Evolutionary conservation across 2,113 vertebrate species (phyloP), one percentile per base, ranked within the genome.

Genomic region (Furnarius figulus): DNA sequence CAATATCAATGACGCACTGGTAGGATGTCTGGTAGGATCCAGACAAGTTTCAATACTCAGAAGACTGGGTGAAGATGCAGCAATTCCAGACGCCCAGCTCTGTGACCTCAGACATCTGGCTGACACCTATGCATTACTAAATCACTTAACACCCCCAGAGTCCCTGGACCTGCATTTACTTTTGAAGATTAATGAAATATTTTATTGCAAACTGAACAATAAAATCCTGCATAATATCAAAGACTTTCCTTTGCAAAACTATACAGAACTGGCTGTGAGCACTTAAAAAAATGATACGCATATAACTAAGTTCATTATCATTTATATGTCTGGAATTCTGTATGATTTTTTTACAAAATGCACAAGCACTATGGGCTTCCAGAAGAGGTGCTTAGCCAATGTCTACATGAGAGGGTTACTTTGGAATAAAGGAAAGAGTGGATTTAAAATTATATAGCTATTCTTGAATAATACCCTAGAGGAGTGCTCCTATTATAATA

Each of bases 401-500:
- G 2, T 66, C 77, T 95, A 52, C 65, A 39, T 33, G 20, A 93
- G 91, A 76, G 24, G 58, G 89, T 96, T 92, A 94, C 66, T 91
- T 79, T 71, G 73, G 93, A 94, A 76, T 73, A 87, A 95, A 91
- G 70, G 65, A n/a, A 95, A 72, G 47, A 1, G 12, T 67, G 18
- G 81, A 87, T 82, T 93, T 85, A 65, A 95, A 91, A 79, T 90
- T 58, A 74, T 94, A 94, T 56, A 91, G 91, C 94, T 96, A 94
- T 97, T 95, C 89, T 95, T 91, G 93, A 96, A 50, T 91, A 85
- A 96, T 95, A 87, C 95, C 85, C 94, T 77, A 79, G 93, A 91
- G 95, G 17, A 95, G 94, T 97, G 95, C 87, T 91, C 94, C 89
- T 97, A 77, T 96, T 96, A 95, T 35, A 94, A 89, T 66, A 91